Evolutionary conservation across 1,140 invertebrate species (phyloP).

Genomic region (Brachionus sp.): DNA sequence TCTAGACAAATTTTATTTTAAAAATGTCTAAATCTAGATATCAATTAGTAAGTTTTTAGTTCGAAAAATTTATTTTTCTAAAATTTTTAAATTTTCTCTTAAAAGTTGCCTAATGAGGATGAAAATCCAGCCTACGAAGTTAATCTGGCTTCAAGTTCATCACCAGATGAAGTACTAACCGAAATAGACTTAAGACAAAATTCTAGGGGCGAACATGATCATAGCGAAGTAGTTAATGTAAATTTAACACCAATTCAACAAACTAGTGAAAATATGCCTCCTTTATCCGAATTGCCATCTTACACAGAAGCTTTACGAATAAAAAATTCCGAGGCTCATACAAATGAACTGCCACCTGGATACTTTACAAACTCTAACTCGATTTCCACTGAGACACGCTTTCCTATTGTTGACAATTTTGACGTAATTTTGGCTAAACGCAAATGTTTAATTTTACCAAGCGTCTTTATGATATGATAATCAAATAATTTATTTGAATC

Average conservation of each 20-base stretch:
- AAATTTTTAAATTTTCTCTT: not conserved
- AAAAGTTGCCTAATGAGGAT: not conserved
- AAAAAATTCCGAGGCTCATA: not conserved
- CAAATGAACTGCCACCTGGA: conserved; percentile 35
- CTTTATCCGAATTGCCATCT: conserved; percentile 27
- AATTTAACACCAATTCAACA: not conserved
- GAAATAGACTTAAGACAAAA: not conserved
- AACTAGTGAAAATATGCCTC: not conserved
- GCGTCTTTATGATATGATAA: no score
- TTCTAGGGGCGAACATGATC: not conserved
- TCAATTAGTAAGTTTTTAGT: not conserved
- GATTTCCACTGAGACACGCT: conserved; percentile 2
- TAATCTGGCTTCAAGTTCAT: not conserved
- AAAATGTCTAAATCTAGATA: conserved; percentile 29
- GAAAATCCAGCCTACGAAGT: not conserved
- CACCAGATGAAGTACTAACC: not conserved
- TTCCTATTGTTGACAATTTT: conserved; percentile 13
- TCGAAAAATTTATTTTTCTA: not conserved
- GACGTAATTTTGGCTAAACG: not conserved
- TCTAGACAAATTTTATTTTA: not conserved
- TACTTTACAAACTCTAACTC: conserved; percentile 1
- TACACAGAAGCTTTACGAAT: conserved; percentile 18
- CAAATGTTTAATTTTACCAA: no score
- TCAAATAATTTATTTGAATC: no score
- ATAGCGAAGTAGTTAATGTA: not conserved